Percentiles rank a stretch among this genome's conserved stretches.
phyloP scores from a whole-genome alignment of 2,888 invertebrate species.

The Ryuthela nishihirai region DNA sequence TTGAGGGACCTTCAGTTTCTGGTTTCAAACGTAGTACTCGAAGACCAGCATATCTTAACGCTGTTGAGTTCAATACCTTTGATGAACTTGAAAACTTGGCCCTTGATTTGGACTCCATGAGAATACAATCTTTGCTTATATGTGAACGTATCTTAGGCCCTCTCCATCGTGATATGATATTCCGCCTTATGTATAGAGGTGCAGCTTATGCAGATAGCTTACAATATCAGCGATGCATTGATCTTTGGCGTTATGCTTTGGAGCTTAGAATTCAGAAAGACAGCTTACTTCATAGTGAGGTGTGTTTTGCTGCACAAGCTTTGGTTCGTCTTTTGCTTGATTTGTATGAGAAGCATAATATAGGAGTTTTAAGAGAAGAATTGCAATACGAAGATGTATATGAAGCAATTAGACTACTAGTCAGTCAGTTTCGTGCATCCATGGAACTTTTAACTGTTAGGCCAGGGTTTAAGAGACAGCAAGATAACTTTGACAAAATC shows the following conservation, averaged over 20 bases:
- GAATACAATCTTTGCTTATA: constrained; percentile 81
- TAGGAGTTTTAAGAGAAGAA: constrained; percentile 48
- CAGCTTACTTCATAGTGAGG: constrained; percentile 68
- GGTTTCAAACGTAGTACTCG: constrained; percentile 51
- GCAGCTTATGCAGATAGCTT: constrained; percentile 58
- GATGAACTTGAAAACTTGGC: constrained; percentile 68
- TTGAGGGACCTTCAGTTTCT: constrained; percentile 6
- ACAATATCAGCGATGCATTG: constrained; percentile 73
- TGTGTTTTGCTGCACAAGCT: constrained; percentile 81
- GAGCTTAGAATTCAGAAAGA: constrained; percentile 74
- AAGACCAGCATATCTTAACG: constrained; percentile 62
- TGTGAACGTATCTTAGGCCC: constrained; percentile 81
- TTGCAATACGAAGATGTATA: constrained; percentile 67
- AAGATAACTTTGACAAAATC: constrained; percentile 71
- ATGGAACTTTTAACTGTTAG: constrained; percentile 55
- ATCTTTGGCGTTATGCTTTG: constrained; percentile 79
- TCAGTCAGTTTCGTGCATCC: constrained; percentile 59
- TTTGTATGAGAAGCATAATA: constrained; percentile 49
- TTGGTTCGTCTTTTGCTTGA: constrained; percentile 74
- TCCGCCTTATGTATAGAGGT: constrained; percentile 56
- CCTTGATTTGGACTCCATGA: constrained; percentile 76
- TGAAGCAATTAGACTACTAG: constrained; percentile 65
- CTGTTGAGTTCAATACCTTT: constrained; percentile 67
- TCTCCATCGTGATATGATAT: constrained; percentile 81
- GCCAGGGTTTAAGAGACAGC: constrained; percentile 71